Base-by-base conservation (phyloP, 2,797 vertebrate species). In the Rhyacichthys aspro region DNA sequence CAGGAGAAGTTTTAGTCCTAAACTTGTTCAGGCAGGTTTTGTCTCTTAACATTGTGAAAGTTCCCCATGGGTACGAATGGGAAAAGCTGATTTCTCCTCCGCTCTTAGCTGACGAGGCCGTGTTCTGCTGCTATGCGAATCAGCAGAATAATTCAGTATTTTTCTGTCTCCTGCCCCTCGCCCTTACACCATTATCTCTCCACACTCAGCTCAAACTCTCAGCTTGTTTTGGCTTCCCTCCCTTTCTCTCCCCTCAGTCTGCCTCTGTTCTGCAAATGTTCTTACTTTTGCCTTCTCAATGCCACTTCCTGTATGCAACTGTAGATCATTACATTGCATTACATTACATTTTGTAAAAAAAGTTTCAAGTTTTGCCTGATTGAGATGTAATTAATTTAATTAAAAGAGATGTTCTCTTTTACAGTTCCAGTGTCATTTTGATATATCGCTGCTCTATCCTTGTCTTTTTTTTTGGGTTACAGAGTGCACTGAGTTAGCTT, bases 81-180 rank as follows among this genome's bases (percentile, higher is more conserved):
- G 76, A 75, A 64, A 71, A 62, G 81, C 79, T 78, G 69, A 77
- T 80, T 52, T 70, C 56, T 73, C 47, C 63, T 69, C 55, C 50
- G 60, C 72, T 60, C 47, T 52, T 45, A 61, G 79, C 77, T 83
- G 71, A 86, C 74, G 71, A 28, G 48, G 76, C 53, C 57, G 19
- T 73, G 67, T 78, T 73, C 72, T 69, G 61, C 3, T 69, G 72
- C 74, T 65, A 0, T 54, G 33, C 70, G 74, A 81, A 72, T 86
- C 84, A 86, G 87, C 84, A 85, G 63, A 81, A 84, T 74, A 63
- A 45, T 68, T 70, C 53, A 56, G 63, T 61, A n/a, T 67, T 34
- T 53, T 56, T 59, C 43, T 15, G 23, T 72, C 42, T 70, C 61
- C 47, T 55, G 52, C 63, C 68, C n/a, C 61, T 47, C 7, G 23